A percentile compares a stretch with the other conserved stretches of the same genome.
phyloP scores from a whole-genome alignment of 2,888 invertebrate genomes.

The Graphium colonna region DNA sequence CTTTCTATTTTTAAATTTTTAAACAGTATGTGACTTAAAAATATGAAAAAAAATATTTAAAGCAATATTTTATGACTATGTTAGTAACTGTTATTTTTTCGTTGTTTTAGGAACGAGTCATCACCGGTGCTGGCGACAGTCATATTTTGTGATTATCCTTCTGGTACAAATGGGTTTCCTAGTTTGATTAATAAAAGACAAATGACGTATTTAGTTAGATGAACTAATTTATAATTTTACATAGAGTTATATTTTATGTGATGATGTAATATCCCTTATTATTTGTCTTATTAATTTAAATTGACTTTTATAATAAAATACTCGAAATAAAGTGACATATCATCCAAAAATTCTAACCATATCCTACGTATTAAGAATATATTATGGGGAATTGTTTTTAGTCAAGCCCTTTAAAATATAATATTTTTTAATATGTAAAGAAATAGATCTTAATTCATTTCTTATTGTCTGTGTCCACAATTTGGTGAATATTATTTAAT shows the following conservation, averaged over 20 bases:
- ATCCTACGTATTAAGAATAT: constrained; percentile 40
- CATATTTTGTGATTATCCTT: constrained; percentile 55
- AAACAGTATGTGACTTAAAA: too few relatives aligned
- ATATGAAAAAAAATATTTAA: too few relatives aligned
- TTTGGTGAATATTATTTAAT: not conserved
- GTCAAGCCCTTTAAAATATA: too few relatives aligned
- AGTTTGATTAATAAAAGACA: constrained; percentile 40
- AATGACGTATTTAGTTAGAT: constrained; percentile 17
- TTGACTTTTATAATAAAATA: not conserved
- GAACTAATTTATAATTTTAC: constrained; percentile 5
- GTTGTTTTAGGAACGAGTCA: constrained; percentile 64
- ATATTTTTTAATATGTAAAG: too few relatives aligned
- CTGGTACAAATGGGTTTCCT: constrained; percentile 62
- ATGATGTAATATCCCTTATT: constrained; percentile 8
- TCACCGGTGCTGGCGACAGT: constrained; percentile 60
- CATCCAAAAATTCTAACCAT: constrained; percentile 52
- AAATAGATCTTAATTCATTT: too few relatives aligned
- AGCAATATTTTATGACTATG: too few relatives aligned
- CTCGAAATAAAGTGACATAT: constrained; percentile 54
- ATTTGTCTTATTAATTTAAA: not conserved
- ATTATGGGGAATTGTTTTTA: not conserved
- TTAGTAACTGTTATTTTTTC: constrained; percentile 10
- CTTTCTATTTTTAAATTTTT: too few relatives aligned
- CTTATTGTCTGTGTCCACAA: not conserved
- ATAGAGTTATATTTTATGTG: constrained; percentile 8